Evolutionary conservation across 2,797 vertebrate genomes (phyloP).

Genomic region (Myotis findleyi): DNA sequence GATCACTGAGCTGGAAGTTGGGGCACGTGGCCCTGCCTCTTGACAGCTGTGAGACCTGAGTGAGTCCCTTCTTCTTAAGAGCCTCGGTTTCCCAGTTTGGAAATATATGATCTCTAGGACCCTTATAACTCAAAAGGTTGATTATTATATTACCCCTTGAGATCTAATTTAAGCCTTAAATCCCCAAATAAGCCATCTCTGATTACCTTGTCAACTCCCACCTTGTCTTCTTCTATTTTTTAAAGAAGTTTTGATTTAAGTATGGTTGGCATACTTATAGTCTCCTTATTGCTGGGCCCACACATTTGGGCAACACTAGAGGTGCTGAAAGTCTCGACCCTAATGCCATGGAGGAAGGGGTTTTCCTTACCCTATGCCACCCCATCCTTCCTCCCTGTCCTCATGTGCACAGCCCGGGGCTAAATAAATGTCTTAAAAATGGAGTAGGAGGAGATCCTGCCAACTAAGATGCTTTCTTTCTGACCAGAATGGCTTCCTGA

Average conservation of each 20-base stretch:
- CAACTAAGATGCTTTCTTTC: constrained; percentile 14
- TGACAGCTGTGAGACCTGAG: background rate
- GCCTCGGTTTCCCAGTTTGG: background rate
- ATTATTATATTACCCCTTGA: background rate
- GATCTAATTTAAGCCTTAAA: background rate
- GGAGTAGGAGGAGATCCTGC: background rate
- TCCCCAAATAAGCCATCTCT: background rate
- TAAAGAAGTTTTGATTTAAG: background rate
- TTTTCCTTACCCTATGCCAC: constrained; percentile 11
- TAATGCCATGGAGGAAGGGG: background rate
- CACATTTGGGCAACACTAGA: background rate
- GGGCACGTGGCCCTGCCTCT: background rate
- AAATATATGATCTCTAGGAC: background rate
- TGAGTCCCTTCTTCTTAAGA: constrained; percentile 1
- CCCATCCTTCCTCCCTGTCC: background rate
- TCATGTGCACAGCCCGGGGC: background rate
- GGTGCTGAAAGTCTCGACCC: constrained; percentile 26
- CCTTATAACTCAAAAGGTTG: constrained; percentile 4
- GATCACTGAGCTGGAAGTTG: background rate
- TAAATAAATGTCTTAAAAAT: background rate
- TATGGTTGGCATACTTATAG: background rate
- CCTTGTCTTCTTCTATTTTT: background rate
- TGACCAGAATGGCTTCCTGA: background rate
- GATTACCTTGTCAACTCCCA: background rate
- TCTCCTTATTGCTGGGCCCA: background rate